These are phyloP conservation scores for Doryteuthis pealeii DNA, from an alignment of 1,140 invertebrate species.

Conservation along the genomic window DNA sequence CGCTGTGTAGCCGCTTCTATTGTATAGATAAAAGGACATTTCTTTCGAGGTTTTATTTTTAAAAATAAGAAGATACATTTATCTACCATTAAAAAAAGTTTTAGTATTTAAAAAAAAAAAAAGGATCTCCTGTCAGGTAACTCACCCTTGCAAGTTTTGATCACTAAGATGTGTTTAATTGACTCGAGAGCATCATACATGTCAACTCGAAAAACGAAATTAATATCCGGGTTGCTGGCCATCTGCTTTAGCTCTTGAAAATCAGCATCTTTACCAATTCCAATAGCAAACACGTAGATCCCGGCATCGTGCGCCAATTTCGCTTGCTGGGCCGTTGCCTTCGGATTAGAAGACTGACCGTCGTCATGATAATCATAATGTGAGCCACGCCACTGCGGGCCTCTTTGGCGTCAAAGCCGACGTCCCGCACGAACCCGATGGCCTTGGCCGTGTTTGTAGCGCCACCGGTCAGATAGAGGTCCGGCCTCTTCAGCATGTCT, in stretches of 20 bases:
- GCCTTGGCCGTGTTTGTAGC: conserved; percentile 41
- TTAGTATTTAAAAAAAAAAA: too few relatives aligned
- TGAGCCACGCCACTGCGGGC: conserved; percentile 26
- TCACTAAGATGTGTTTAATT: conserved; percentile 40
- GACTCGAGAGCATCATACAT: conserved; percentile 39
- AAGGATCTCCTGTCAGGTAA: neutral
- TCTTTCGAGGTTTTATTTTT: too few relatives aligned
- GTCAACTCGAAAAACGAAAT: conserved; percentile 35
- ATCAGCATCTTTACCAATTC: conserved; percentile 36
- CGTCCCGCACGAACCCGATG: conserved; percentile 27
- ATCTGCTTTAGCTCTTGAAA: conserved; percentile 34
- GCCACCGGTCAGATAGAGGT: conserved; percentile 17
- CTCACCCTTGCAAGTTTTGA: conserved; percentile 36
- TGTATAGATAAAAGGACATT: too few relatives aligned
- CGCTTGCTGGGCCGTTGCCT: conserved; percentile 31
- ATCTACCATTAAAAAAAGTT: neutral
- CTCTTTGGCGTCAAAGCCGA: conserved; percentile 27
- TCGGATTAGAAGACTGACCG: conserved; percentile 38
- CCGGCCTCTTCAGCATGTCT: neutral
- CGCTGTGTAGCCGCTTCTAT: too few relatives aligned
- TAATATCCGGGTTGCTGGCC: conserved; percentile 32
- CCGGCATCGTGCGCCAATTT: conserved; percentile 26
- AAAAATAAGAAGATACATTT: neutral
- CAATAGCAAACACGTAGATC: conserved; percentile 42
- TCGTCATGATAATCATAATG: conserved; percentile 43